These are phyloP conservation scores for Bos taurus DNA, from an alignment of 2,113 vertebrate genomes.

Conservation along the genomic window ARS-UCD2.0 NC_037347.1:65351501-65352000, in stretches of 20 bases:
- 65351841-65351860: not conserved
- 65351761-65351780: accelerated
- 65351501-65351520: not conserved
- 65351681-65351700: not conserved
- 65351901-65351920: accelerated
- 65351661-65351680: not conserved
- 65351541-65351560: not conserved
- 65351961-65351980: not conserved
- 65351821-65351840: accelerated
- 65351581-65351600: accelerated
- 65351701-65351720: not conserved
- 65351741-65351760: accelerated
- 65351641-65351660: not conserved
- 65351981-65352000: accelerated
- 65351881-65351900: accelerated
- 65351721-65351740: not conserved
- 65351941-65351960: not conserved
- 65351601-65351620: not conserved
- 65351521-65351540: not conserved
- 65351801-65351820: accelerated
- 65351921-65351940: not conserved
- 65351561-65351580: accelerated
- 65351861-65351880: no score
- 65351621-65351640: not conserved
- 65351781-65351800: not conserved